Conservation (phyloP, 1,140 invertebrate species). For the Cydia amplana region DNA sequence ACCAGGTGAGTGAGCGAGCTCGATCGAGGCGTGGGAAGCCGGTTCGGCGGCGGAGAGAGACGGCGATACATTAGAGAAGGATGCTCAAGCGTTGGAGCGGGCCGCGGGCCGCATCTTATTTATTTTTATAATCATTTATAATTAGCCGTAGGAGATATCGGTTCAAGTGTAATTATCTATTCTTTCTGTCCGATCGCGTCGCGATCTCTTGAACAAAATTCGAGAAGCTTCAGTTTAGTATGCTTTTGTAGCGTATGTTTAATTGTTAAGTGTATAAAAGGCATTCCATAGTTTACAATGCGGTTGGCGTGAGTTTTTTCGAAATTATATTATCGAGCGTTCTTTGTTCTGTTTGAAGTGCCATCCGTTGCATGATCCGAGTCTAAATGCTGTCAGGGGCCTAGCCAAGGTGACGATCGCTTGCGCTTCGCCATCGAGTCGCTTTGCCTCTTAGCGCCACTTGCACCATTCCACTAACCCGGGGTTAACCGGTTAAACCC, state of each 20-base stretch:
- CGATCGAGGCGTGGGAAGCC: neutral
- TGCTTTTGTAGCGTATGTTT: slow-evolving; percentile 72
- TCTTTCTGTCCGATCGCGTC: slow-evolving; percentile 7
- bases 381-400: neutral
- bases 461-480: too few relatives aligned
- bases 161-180: slow-evolving; percentile 59
- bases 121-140: slow-evolving; percentile 79
- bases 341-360: slow-evolving; percentile 61
- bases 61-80: slow-evolving; percentile 35
- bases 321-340: slow-evolving; percentile 56
- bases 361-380: slow-evolving; percentile 63
- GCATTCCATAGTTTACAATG: slow-evolving; percentile 76
- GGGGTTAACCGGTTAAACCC: too few relatives aligned
- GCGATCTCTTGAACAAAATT: slow-evolving; percentile 60
- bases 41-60: neutral
- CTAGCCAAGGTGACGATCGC: too few relatives aligned
- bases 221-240: slow-evolving; percentile 58
- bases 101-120: slow-evolving; percentile 61
- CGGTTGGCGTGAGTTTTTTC: slow-evolving; percentile 68
- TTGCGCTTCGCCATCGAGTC: too few relatives aligned
- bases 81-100: slow-evolving; percentile 38
- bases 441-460: too few relatives aligned
- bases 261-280: slow-evolving; percentile 72
- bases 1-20: neutral
- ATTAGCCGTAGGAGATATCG: slow-evolving; percentile 68